Percentiles rank a stretch among this genome's conserved stretches.
phyloP scores from a whole-genome alignment of 2,113 vertebrate genomes.

The Pantherophis guttatus region DNA sequence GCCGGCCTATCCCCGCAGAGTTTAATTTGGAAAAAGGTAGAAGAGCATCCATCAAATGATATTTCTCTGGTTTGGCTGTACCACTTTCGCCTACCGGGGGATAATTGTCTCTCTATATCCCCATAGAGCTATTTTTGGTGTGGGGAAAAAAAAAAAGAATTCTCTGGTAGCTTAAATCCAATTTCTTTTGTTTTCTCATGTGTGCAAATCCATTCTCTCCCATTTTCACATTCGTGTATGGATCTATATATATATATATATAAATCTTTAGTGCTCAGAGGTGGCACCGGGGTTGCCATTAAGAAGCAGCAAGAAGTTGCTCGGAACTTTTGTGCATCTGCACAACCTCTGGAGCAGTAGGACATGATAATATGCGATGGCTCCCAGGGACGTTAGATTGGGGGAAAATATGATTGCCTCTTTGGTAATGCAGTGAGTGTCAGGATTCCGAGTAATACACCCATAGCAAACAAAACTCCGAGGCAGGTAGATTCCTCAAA shows the following conservation, averaged over 20 bases:
- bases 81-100: not conserved
- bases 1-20: not conserved
- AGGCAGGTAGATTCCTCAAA: too few relatives aligned
- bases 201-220: not conserved
- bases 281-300: not conserved
- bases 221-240: not conserved
- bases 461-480: too few relatives aligned
- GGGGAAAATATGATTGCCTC: not conserved
- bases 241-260: not conserved
- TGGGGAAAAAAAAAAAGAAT: fast-evolving
- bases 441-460: too few relatives aligned
- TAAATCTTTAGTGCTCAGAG: not conserved
- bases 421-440: not conserved
- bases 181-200: not conserved
- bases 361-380: not conserved
- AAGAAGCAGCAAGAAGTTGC: not conserved
- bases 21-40: not conserved
- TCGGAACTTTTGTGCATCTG: not conserved
- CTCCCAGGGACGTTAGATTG: not conserved
- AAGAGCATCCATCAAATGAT: not conserved
- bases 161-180: not conserved
- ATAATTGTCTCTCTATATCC: not conserved
- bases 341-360: not conserved
- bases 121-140: not conserved
- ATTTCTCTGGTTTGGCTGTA: not conserved